Evolutionary conservation across 2,113 vertebrate genomes (phyloP), one percentile per base, ranked within the genome.

Genomic region (Tragelaphus buxtoni): DNA sequence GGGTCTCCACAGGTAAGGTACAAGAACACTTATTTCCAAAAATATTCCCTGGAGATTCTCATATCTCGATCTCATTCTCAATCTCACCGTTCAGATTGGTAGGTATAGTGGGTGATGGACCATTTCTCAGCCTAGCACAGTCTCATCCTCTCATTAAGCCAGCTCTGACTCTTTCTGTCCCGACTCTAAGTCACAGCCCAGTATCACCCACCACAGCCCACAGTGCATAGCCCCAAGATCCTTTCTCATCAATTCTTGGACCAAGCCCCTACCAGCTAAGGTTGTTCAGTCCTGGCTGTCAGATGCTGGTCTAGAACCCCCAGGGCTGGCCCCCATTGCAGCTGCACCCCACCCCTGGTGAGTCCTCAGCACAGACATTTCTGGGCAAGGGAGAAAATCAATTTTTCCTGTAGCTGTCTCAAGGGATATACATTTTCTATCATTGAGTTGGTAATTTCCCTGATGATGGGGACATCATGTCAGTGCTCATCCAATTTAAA

Each of bases 361-460:
- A 92, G 11, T 81, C 12, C 10, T 91, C 17, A 49, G 39, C 51
- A 69, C 30, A 86, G 69, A 69, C 24, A 32, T 96, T 97, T 95
- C 90, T 49, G 69, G n/a, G 32, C n/a, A 87, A 60, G 5, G 61
- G 35, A 94, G 69, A 80, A 85, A 84, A 77, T 77, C 42, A 39
- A 32, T 72, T 95, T 95, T 53, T 58, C 51, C 53, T 55, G 65
- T 42, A 89, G 72, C 88, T 63, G 5, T 97, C 88, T 92, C 77
- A 49, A 87, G 56, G 55, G 69, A 96, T 80, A 26, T 32, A 22
- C 2, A 9, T 76, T 91, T 90, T 45, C 20, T 81, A 26, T 91
- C 89, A 18, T 89, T 91, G 79, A 74, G 30, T 24, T 95, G n/a
- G 18, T 92, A 72, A 93, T 96, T 91, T 95, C 58, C 69, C 85